Conservation (phyloP, 2,113 vertebrate genomes). For the Sitta europaea region DNA sequence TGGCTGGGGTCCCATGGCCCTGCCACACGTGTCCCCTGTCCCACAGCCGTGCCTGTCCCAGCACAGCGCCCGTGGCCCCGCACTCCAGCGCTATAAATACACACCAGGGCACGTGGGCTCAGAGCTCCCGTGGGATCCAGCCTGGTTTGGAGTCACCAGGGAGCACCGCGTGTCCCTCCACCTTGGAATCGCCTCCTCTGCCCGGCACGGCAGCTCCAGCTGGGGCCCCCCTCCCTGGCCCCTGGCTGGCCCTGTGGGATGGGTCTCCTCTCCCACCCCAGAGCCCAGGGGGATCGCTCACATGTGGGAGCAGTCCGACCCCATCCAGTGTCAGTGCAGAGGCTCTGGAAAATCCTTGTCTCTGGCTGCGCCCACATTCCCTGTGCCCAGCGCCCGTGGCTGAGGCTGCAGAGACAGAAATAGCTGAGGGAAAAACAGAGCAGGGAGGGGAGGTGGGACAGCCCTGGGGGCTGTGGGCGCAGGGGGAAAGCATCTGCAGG, state of each 20-base stretch:
- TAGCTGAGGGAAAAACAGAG: not conserved
- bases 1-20: not conserved
- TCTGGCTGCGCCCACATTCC: fast-evolving
- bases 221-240: fast-evolving
- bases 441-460: not conserved
- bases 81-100: not conserved
- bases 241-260: fast-evolving
- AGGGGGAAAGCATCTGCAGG: not conserved
- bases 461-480: fast-evolving
- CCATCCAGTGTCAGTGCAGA: not conserved
- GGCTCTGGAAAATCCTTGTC: not conserved
- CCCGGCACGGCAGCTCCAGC: fast-evolving
- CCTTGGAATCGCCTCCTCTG: fast-evolving
- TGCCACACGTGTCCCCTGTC: not conserved
- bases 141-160: not conserved
- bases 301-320: fast-evolving
- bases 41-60: not conserved
- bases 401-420: not conserved
- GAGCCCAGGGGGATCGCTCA: not conserved
- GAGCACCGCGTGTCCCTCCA: not conserved
- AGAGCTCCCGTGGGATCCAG: not conserved
- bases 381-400: not conserved
- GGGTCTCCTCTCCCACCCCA: not conserved
- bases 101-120: fast-evolving
- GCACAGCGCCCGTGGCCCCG: fast-evolving